Conservation (phyloP, 2,888 invertebrate species). For the Dryococelus australis region DNA sequence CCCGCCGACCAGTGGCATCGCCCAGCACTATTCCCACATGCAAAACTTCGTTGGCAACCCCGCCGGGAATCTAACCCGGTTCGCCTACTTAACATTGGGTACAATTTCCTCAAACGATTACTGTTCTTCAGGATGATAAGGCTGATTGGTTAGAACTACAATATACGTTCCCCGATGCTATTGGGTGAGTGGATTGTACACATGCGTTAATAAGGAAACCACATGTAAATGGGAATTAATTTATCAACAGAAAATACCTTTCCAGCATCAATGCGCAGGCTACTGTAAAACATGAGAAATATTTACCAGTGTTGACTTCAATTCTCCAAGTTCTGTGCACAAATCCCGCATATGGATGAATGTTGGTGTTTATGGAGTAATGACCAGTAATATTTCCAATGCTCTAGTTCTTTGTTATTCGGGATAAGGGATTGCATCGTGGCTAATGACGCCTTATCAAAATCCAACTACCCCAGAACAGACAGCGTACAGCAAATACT, state of each 20-base stretch:
- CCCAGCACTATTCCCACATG: too few species aligned
- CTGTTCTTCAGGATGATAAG: too few species aligned
- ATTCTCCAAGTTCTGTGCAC: slow-evolving; percentile 25
- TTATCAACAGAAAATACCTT: slow-evolving; percentile 6
- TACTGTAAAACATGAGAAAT: background rate
- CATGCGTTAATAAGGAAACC: too few species aligned
- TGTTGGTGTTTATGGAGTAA: background rate
- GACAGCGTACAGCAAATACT: background rate
- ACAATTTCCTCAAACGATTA: too few species aligned
- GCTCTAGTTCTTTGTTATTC: background rate
- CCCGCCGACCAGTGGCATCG: too few species aligned
- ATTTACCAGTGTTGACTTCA: slow-evolving; percentile 11
- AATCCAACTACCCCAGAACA: too few species aligned
- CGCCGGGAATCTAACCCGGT: too few species aligned
- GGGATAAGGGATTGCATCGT: background rate
- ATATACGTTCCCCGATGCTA: too few species aligned
- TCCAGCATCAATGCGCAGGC: slow-evolving; percentile 5
- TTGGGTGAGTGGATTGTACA: too few species aligned
- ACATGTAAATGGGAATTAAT: background rate
- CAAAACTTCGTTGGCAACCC: too few species aligned
- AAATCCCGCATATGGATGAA: slow-evolving; percentile 16
- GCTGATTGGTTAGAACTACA: too few species aligned
- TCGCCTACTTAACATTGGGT: too few species aligned
- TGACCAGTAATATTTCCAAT: background rate
- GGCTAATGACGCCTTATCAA: background rate